Percentiles rank a stretch among this genome's conserved stretches.
These are phyloP conservation scores for Vanessa tameamea DNA, from an alignment of 1,140 invertebrate species.

Conservation along the genomic window DNA sequence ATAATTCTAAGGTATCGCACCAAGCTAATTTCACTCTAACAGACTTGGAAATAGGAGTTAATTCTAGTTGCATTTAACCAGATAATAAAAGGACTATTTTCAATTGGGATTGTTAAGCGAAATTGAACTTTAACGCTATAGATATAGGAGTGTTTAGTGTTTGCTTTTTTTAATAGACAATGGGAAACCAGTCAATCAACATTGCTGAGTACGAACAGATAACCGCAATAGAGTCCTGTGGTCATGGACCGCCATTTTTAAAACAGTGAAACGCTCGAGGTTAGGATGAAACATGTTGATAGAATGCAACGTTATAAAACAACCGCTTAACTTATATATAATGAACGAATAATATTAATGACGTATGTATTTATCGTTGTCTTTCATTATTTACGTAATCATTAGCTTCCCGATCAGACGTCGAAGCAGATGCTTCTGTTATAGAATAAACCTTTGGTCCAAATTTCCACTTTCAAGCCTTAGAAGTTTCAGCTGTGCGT, in stretches of 20 bases:
- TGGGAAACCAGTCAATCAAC: conserved; percentile 31
- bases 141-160: background rate
- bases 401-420: no score
- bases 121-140: conserved; percentile 7
- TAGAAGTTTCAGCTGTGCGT: no score
- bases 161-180: conserved; percentile 13
- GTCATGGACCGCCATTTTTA: conserved; percentile 36
- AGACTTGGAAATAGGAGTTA: no score
- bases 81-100: background rate
- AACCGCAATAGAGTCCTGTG: conserved; percentile 38
- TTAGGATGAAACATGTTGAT: background rate
- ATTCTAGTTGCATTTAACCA: background rate
- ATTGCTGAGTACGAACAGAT: conserved; percentile 28
- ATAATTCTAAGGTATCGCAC: no score
- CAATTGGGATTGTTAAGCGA: conserved; percentile 1
- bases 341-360: no score
- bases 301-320: background rate
- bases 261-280: conserved; percentile 25
- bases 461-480: no score
- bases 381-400: no score
- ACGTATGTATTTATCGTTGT: no score
- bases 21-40: no score
- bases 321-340: background rate
- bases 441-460: no score
- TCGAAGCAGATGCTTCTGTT: no score